Base-by-base conservation (phyloP, 2,113 vertebrate species). In the Capreolus pygargus region DNA sequence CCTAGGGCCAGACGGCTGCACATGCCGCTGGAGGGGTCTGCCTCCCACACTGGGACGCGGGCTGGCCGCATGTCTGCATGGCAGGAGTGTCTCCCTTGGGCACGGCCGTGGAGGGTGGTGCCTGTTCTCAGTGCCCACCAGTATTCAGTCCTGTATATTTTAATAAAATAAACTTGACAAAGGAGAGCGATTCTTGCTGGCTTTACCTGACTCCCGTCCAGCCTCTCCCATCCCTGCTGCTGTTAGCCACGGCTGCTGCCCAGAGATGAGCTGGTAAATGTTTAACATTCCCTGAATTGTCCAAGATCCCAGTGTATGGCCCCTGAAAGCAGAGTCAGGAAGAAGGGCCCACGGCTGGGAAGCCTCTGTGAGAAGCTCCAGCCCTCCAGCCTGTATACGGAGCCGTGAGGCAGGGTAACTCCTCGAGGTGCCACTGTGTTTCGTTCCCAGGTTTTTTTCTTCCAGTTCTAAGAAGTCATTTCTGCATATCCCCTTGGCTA, bases 101-200 rank as follows among this genome's bases (percentile, higher is more conserved):
- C 84, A 11, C 15, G 28, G 96, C 96, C 95, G 91, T 95, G 96
- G 93, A 96, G 93, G 86, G 85, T 47, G 91, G 92, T 89, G 84
- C 98, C 86, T 96, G 91, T 97, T 97, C 95, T 94, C 96, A 95
- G 97, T 10, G 33, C 91, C 95, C 97, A 94, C 97, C 86, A 79
- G 95, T 93, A 97, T 94, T 96, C 98, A 93, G 95, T 97, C 97
- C 98, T 97, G 97, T 98, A 97, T 99, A 98, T 99, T 99, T 99
- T 99, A 99, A 98, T 98, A 98, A 98, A 98, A 99, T 98, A 98
- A 98, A 98, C 86, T 85, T 97, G 74, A 94, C 91, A 97, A 98
- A 98, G 86, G 84, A 95, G 70, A 64, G 74, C 57, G 58, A 43
- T 50, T 95, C 36, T 43, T 2, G 2, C 8, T 76, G 60, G 30